Evolutionary conservation across 2,888 invertebrate species (phyloP), one percentile per base, ranked within the genome.

Genomic region (Caenorhabditis zanzibari): DNA sequence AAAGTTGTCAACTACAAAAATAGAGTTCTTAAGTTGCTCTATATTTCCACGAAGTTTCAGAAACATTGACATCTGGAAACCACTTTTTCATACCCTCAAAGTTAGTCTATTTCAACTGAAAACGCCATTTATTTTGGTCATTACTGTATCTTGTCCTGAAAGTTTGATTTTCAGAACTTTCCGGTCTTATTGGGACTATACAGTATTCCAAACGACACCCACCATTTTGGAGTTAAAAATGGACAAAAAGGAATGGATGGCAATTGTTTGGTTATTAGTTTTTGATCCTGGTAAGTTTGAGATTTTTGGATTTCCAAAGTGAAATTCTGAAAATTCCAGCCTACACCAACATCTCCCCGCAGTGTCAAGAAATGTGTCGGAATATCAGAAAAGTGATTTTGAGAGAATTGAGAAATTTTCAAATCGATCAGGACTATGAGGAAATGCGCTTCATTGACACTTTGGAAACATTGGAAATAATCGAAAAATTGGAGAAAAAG

Each of bases 301-400:
- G n/a, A 14, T 14, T 44, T 44, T n/a, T n/a, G n/a, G n/a, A n/a
- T n/a, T n/a, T n/a, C n/a, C n/a, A n/a, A n/a, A n/a, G 5, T 1
- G n/a, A 44, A 44, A 44, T 1, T 16, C 5, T 44, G 14, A 5
- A 44, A 14, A 44, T 16, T 68, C 24, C 59, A 75, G 75, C n/a
- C 4, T 76, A 76, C 68, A 59, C 76, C 26, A 76, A 76, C 19
- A 49, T 76, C 16, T 49, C 49, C 5, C 10, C 7, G 0, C 22
- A 68, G 14, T 76, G 76, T 26, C n/a, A 7, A 0, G 19, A 41
- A 28, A 68, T 38, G 52, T 68, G 76, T 22, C 19, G 59, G 26
- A 26, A 26, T n/a, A 68, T 68, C 28, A 26, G 26, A n/a, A 76
- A 76, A 35, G 68, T 76, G 64, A 61, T 76, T 24, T 32, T 68